Base-by-base conservation (phyloP, 30 jellyfish, hydroid and myxozoan genomes). In the Hydractinia symbiolongicarpus region DNA sequence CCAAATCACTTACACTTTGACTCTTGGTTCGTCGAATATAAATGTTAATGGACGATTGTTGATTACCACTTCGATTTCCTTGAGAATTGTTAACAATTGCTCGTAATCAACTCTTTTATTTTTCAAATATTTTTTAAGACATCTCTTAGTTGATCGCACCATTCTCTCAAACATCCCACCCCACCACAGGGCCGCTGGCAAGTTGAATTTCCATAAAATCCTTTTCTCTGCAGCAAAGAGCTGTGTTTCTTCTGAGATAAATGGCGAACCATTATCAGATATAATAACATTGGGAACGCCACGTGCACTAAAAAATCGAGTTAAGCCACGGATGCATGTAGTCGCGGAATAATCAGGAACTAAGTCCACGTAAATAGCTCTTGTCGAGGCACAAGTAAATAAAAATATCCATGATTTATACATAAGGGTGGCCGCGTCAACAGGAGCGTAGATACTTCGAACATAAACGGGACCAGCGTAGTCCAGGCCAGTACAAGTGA, bases 151-250 rank as follows among this genome's bases (percentile, higher is more conserved):
- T 54, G 79, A 80, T 53, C 81, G 21, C 53, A 70, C 6, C 56
- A 53, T 64, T 69, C 66, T 56, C 19, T 68, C 79, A 62, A 67
- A 82, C 10, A 51, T 53, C 20, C 86, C 87, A 9, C 89, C 89
- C 89, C 89, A 80, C 70, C 84, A 80, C 44, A 86, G 72, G 10
- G 78, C 85, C n/a, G 83, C 79, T 20, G 79, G 71, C 44, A 67
- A 55, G 51, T 80, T 80, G 30, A 80, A 80, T 44, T 51, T 19
- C 84, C 84, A 66, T 61, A n/a, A n/a, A n/a, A 61, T 5, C 4
- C 2, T 50, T 61, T 54, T 61, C 4, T 80, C n/a, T n/a, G n/a
- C n/a, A 58, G n/a, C 11, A 10, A 58, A 58, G n/a, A 10, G 11
- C 14, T 58, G 69, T 10, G n/a, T n/a, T n/a, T n/a, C n/a, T n/a